Percentiles rank a stretch among this genome's conserved stretches.
Evolutionary conservation across 1,140 invertebrate species (phyloP).

Genomic region (Pogonomyrmex californicus): DNA sequence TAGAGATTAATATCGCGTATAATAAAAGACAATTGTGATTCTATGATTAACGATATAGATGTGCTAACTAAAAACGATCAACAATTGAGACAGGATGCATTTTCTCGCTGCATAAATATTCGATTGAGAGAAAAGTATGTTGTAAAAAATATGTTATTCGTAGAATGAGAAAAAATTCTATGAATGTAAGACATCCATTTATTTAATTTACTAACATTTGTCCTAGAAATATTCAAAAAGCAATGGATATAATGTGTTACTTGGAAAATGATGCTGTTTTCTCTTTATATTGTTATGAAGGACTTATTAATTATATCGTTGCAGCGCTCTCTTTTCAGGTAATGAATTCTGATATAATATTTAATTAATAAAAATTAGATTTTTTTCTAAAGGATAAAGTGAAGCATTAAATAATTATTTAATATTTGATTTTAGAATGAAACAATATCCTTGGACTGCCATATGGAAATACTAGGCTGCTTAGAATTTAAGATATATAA

Average conservation of each 20-base stretch:
- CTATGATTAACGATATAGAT: conserved; percentile 79
- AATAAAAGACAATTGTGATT: conserved; percentile 77
- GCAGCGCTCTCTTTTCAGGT: conserved; percentile 72
- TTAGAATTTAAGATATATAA: conserved; percentile 72
- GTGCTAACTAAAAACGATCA: conserved; percentile 80
- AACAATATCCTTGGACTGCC: conserved; percentile 59
- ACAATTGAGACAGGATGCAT: conserved; percentile 71
- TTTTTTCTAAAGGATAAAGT: conserved; percentile 14
- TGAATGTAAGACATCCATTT: conserved; percentile 34
- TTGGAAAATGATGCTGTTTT: conserved; percentile 72
- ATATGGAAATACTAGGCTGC: conserved; percentile 72
- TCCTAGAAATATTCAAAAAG: conserved; percentile 77
- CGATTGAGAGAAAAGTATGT: conserved; percentile 76
- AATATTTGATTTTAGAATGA: conserved; percentile 57
- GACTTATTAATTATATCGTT: conserved; percentile 73
- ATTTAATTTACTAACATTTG: conserved; percentile 18
- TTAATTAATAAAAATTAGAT: neutral
- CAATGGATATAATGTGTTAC: conserved; percentile 73
- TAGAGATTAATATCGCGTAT: conserved; percentile 79
- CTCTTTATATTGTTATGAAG: conserved; percentile 73
- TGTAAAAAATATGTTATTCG: conserved; percentile 4
- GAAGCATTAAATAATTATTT: conserved; percentile 1
- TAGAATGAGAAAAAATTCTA: neutral
- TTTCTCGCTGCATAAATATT: conserved; percentile 75
- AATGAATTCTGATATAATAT: conserved; percentile 23